Base-by-base conservation (phyloP, 2,113 vertebrate genomes). In the Pagrus major region DNA sequence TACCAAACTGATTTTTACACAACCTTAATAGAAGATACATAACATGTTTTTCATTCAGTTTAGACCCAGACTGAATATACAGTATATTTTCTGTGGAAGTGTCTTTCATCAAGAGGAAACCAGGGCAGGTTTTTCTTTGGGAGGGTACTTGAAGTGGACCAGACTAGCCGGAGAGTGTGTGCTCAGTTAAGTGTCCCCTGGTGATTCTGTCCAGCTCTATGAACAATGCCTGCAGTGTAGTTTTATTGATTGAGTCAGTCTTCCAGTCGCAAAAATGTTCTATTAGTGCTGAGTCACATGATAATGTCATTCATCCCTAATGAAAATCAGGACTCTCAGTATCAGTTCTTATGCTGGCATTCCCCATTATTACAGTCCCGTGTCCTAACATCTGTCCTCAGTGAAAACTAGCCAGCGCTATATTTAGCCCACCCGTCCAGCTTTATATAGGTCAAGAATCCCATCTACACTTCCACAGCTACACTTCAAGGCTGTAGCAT, bases 361-460 rank as follows among this genome's bases (percentile, higher is more conserved):
- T 86, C 54, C 42, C 67, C 79, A 54, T 88, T 86, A 79, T 80
- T 81, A 71, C 65, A 44, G 72, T 83, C 86, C n/a, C 6, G 6
- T 49, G 90, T 91, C 84, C 55, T 80, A 91, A 93, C 90, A 93
- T 93, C 89, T 91, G 88, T 94, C 90, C 85, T 89, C 76, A 25
- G 73, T 87, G 89, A 89, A 76, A 84, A 83, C 72, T 81, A 69
- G 71, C 81, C 85, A 49, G 75, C 0, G 42, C 91, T 95, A 93
- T 91, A 90, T 93, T 93, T 94, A 94, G 85, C 80, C 35, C 81
- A 44, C 54, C 44, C 73, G 71, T 86, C 88, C 83, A 81, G 52
- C 80, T 85, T 89, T 92, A 93, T 92, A 86, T 94, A 91, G 93
- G 94, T 92, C 93, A 94, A 86, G 73, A 89, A 91, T 86, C 61